phyloP scores from a whole-genome alignment of 2,888 invertebrate genomes.

The Nowickia ferox region DNA sequence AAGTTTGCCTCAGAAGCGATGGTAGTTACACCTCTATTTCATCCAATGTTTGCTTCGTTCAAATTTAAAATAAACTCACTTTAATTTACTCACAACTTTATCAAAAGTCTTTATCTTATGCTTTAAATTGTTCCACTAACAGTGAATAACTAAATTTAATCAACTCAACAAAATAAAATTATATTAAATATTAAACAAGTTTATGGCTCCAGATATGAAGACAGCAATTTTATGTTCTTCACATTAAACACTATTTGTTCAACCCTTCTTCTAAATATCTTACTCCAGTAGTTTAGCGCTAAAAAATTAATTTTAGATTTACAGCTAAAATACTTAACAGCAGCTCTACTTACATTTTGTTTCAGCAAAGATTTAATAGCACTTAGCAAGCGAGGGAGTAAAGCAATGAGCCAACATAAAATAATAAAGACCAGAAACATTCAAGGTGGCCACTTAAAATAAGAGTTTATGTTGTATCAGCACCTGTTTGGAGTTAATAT shows the following conservation, averaged over 20 bases:
- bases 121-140: too few species aligned
- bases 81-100: too few species aligned
- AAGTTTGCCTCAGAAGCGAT: too few species aligned
- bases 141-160: too few species aligned
- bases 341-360: slow-evolving; percentile 17
- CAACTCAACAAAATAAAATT: background rate
- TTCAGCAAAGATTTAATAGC: slow-evolving; percentile 48
- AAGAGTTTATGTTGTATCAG: slow-evolving; percentile 64
- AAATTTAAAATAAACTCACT: too few species aligned
- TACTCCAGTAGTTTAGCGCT: slow-evolving; percentile 1
- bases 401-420: slow-evolving; percentile 3
- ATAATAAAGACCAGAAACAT: slow-evolving; percentile 20
- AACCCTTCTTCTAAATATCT: background rate
- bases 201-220: slow-evolving; percentile 16
- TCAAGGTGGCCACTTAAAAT: slow-evolving; percentile 63
- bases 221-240: slow-evolving; percentile 5
- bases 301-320: slow-evolving; percentile 64
- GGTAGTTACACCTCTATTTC: too few species aligned
- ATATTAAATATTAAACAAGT: slow-evolving; percentile 32
- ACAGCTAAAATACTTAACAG: slow-evolving; percentile 28
- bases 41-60: too few species aligned
- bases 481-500: slow-evolving; percentile 70
- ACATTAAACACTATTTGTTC: background rate
- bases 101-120: too few species aligned
- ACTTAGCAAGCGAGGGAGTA: slow-evolving; percentile 28